These are phyloP conservation scores for Lemur catta DNA, from an alignment of 2,797 vertebrate species.

Conservation along the genomic window DNA sequence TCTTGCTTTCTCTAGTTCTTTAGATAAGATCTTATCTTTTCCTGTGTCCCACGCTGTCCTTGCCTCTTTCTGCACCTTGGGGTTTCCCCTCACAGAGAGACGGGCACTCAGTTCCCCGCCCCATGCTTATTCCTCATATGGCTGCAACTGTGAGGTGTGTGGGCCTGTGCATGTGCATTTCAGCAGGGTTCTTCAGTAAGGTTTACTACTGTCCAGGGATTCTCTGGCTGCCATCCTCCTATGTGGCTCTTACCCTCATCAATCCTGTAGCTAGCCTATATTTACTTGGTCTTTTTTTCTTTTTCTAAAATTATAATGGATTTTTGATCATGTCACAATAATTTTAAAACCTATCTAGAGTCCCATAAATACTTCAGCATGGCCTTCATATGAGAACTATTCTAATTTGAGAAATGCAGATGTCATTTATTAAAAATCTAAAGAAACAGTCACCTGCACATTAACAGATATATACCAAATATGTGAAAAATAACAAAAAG, in stretches of 20 bases:
- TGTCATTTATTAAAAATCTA: background rate
- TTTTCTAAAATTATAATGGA: background rate
- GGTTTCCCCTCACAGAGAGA: background rate
- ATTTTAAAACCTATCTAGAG: background rate
- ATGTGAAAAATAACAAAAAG: background rate
- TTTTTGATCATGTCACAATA: background rate
- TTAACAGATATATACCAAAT: background rate
- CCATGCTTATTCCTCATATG: background rate
- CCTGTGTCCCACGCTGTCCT: background rate
- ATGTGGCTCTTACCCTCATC: background rate
- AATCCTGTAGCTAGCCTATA: background rate
- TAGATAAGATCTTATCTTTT: background rate
- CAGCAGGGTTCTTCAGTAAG: background rate
- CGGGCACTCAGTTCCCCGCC: background rate
- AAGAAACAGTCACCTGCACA: background rate
- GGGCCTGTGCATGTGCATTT: background rate
- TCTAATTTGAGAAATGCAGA: background rate
- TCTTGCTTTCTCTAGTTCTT: background rate
- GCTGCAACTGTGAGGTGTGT: background rate
- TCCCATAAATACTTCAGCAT: background rate
- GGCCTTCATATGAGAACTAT: background rate
- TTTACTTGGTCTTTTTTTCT: background rate
- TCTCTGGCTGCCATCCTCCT: background rate
- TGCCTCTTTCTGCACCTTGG: background rate
- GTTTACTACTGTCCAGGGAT: background rate